Evolutionary conservation across 2,113 vertebrate species (phyloP).

Genomic region (Myocastor coypus): DNA sequence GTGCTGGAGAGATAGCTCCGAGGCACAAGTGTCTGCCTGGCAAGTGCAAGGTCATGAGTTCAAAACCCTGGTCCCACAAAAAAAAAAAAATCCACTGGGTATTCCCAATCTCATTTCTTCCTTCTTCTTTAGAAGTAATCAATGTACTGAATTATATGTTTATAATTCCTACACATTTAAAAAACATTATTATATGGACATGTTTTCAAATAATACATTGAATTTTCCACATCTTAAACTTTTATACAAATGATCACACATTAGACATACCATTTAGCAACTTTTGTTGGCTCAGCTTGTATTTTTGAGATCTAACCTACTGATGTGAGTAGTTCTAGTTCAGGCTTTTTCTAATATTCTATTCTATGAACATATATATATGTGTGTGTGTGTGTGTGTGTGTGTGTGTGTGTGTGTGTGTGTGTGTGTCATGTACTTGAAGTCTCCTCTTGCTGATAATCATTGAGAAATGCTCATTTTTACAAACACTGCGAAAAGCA

Average conservation of each 20-base stretch:
- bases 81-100: background rate
- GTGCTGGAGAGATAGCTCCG: too few relatives aligned
- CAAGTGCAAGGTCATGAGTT: too few relatives aligned
- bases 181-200: background rate
- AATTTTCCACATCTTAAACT: background rate
- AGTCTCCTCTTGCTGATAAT: background rate
- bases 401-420: too few relatives aligned
- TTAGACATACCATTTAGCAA: background rate
- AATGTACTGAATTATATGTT: background rate
- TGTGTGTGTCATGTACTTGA: too few relatives aligned
- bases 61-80: too few relatives aligned
- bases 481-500: background rate
- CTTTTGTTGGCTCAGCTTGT: background rate
- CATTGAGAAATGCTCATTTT: background rate
- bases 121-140: background rate
- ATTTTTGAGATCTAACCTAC: background rate
- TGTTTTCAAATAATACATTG: background rate
- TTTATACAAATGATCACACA: background rate
- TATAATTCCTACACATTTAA: background rate
- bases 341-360: background rate
- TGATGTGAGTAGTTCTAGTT: background rate
- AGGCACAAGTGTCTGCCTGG: too few relatives aligned
- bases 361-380: background rate
- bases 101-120: background rate
- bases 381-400: too few relatives aligned